A percentile compares a stretch with the other conserved stretches of the same genome.
Evolutionary conservation across 2,797 vertebrate genomes (phyloP).

Genomic region (Gymnocypris eckloni): DNA sequence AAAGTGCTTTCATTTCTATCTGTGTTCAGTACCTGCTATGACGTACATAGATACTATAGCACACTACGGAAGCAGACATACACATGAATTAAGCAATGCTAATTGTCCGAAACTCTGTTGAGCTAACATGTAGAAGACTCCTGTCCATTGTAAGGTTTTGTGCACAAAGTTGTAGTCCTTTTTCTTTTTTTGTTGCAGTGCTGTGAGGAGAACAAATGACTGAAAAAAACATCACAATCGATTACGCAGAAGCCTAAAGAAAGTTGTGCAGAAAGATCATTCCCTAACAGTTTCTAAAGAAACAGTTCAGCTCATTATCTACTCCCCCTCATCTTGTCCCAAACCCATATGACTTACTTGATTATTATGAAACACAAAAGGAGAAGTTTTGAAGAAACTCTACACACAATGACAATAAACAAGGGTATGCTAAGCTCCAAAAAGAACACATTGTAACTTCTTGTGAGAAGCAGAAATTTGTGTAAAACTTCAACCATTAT

Average conservation of each 20-base stretch:
- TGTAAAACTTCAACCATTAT: background rate
- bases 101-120: conserved; percentile 34
- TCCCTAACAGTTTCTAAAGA: background rate
- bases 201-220: no score
- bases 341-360: background rate
- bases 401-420: background rate
- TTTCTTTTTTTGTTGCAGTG: no score
- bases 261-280: background rate
- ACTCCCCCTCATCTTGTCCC: background rate
- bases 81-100: conserved; percentile 47
- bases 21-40: conserved; percentile 37
- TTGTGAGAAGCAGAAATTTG: background rate
- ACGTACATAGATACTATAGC: conserved; percentile 40
- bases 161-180: conserved; percentile 16
- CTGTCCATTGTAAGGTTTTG: conserved; percentile 34
- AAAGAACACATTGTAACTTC: background rate
- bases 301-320: background rate
- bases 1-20: conserved; percentile 59
- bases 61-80: conserved; percentile 38
- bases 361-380: background rate
- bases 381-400: background rate
- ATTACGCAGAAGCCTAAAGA: conserved; percentile 5
- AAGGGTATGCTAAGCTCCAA: background rate
- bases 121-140: conserved; percentile 19
- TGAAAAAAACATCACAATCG: conserved; percentile 18